Conservation (phyloP, 2,797 vertebrate species). For the Rhinichthys osculus region DNA sequence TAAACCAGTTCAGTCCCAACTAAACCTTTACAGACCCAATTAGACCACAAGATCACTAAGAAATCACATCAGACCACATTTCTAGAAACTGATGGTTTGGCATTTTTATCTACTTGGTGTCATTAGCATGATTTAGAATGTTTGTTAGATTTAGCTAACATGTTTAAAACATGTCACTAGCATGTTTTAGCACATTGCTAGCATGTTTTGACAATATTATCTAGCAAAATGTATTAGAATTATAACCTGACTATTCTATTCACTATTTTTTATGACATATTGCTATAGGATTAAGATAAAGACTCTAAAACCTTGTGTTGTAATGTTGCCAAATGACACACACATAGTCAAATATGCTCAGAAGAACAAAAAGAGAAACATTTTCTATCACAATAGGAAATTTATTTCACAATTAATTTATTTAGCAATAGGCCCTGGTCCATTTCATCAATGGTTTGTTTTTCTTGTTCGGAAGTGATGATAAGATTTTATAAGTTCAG, state of each 20-base stretch:
- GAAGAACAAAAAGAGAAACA: background rate
- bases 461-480: constrained; percentile 4
- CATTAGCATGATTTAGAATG: background rate
- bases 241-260: background rate
- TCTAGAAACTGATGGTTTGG: too few species aligned
- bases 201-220: too few species aligned
- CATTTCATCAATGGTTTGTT: background rate
- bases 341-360: background rate
- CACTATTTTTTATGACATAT: background rate
- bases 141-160: background rate
- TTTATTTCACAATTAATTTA: background rate
- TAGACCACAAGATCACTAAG: too few species aligned
- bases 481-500: background rate
- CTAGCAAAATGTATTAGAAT: background rate
- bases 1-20: too few species aligned
- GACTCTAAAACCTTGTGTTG: background rate
- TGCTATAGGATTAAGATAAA: background rate
- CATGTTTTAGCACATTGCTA: too few species aligned
- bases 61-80: too few species aligned
- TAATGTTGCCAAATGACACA: background rate
- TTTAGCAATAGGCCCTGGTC: constrained; percentile 6
- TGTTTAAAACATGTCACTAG: background rate
- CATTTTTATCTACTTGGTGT: too few species aligned
- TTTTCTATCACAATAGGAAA: background rate
- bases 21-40: too few species aligned